Percentiles rank a stretch among this genome's conserved stretches.
phyloP scores from a whole-genome alignment of 2,797 vertebrate genomes.

The Syngnathus rostellatus region DNA sequence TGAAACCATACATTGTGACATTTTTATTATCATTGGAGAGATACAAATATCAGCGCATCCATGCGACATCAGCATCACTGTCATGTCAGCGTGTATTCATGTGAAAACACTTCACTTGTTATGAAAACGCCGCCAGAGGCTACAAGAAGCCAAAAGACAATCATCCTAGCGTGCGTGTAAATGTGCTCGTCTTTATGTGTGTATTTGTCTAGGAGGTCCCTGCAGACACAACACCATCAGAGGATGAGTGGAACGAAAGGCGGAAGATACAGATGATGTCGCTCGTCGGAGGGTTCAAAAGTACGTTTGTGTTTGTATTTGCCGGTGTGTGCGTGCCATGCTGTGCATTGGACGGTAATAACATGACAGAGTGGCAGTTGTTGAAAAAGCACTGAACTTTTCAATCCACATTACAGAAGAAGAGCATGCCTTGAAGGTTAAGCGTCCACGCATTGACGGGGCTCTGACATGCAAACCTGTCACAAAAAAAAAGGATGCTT shows the following conservation, averaged over 20 bases:
- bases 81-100: constrained; percentile 43
- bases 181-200: constrained; percentile 26
- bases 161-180: constrained; percentile 15
- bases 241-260: constrained; percentile 91
- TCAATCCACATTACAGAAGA: constrained; percentile 85
- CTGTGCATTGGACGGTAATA: constrained; percentile 70
- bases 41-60: constrained; percentile 18
- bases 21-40: constrained; percentile 22
- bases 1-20: constrained; percentile 14
- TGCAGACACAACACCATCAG: constrained; percentile 78
- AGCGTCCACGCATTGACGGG: constrained; percentile 3
- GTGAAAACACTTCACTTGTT: constrained; percentile 36
- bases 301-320: constrained; percentile 56
- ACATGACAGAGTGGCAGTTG: constrained; percentile 93
- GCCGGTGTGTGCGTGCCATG: constrained; percentile 15
- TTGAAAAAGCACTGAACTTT: constrained; percentile 95
- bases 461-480: constrained; percentile 35
- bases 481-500: background rate
- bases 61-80: constrained; percentile 43
- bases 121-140: constrained; percentile 38
- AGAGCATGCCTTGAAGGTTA: constrained; percentile 35
- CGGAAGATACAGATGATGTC: constrained; percentile 89
- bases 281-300: constrained; percentile 85
- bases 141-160: constrained; percentile 20
- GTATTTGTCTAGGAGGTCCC: constrained; percentile 74